Conservation (phyloP, 2,888 invertebrate species). For the Eurytoma adleriae region DNA sequence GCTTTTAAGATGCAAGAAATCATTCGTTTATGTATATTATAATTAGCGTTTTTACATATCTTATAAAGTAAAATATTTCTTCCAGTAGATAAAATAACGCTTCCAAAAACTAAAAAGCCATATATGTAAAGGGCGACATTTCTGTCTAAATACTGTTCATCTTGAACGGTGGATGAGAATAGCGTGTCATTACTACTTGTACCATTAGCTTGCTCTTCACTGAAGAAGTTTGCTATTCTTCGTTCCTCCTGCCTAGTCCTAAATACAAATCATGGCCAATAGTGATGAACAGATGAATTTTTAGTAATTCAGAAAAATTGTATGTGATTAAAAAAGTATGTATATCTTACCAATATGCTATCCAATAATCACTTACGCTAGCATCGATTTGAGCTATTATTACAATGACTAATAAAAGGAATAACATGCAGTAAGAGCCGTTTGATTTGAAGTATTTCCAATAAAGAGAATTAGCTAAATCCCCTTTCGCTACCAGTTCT, state of each 20-base stretch:
- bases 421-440: slow-evolving; percentile 78
- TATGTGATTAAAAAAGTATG: neutral
- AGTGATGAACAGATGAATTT: neutral
- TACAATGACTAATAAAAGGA: slow-evolving; percentile 78
- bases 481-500: slow-evolving; percentile 82
- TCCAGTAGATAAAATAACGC: slow-evolving; percentile 80
- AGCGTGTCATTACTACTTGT: neutral
- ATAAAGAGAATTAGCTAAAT: slow-evolving; percentile 80
- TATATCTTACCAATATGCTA: slow-evolving; percentile 82
- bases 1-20: slow-evolving; percentile 85
- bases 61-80: slow-evolving; percentile 85
- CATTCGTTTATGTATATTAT: slow-evolving; percentile 86
- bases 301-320: too few species aligned
- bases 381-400: slow-evolving; percentile 83
- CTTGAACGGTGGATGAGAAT: too few species aligned
- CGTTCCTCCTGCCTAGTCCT: slow-evolving; percentile 38
- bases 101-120: slow-evolving; percentile 79
- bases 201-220: neutral
- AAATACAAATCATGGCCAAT: neutral
- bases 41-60: slow-evolving; percentile 86
- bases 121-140: slow-evolving; percentile 76
- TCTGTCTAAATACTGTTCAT: neutral
- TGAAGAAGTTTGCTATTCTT: neutral
- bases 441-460: slow-evolving; percentile 84
- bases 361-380: slow-evolving; percentile 87